Conservation (phyloP, 2,113 vertebrate genomes). For the Myrmecophaga tridactyla region DNA sequence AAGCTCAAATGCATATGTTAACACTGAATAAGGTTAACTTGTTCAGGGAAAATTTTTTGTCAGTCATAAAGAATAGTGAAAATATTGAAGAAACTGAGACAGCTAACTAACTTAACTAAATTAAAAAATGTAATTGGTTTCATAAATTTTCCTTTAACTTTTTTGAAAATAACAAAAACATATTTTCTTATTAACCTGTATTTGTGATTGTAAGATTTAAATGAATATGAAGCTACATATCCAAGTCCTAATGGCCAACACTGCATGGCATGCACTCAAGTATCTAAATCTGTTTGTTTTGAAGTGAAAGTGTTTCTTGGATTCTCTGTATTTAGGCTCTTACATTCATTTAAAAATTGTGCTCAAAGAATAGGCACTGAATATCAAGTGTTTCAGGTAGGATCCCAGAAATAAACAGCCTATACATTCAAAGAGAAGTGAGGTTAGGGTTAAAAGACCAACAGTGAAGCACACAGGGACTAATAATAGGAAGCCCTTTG, state of each 20-base stretch:
- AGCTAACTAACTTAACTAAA: background rate
- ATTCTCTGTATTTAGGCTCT: background rate
- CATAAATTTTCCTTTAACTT: background rate
- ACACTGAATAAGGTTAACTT: conserved; percentile 15
- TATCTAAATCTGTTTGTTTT: background rate
- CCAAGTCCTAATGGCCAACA: background rate
- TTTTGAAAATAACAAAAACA: conserved; percentile 14
- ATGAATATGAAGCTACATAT: background rate
- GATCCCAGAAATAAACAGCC: background rate
- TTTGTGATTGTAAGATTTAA: background rate
- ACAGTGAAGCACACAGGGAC: background rate
- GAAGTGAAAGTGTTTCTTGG: background rate
- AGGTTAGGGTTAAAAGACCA: background rate
- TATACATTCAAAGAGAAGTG: background rate
- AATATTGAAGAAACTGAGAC: background rate
- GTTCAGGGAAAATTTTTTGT: conserved; percentile 40
- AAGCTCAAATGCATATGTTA: background rate
- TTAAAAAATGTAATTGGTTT: background rate
- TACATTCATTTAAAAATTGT: conserved; percentile 17
- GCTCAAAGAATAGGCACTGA: background rate
- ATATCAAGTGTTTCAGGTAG: background rate
- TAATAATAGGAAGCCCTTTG: background rate
- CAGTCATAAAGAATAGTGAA: background rate
- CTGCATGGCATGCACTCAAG: background rate
- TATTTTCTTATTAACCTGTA: background rate